Conservation (phyloP, 2,797 vertebrate genomes). For the Lepidocolaptes lacrymiger region DNA sequence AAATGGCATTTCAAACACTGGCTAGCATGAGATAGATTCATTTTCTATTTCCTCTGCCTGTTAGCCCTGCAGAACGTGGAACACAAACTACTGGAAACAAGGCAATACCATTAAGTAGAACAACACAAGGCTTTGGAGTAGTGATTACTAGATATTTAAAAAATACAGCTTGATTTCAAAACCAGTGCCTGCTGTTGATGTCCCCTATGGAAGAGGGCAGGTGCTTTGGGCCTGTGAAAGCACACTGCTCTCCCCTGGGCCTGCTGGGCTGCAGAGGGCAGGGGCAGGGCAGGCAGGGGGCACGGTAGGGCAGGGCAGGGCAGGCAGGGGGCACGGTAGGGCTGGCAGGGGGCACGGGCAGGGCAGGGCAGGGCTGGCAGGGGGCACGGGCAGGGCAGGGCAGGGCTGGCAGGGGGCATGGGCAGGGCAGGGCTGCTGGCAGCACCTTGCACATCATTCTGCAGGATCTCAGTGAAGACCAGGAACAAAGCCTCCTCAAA, state of each 20-base stretch:
- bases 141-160: not conserved
- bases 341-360: not conserved
- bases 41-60: not conserved
- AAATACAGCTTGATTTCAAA: not conserved
- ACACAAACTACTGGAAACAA: not conserved
- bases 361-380: not conserved
- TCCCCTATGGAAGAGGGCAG: not conserved
- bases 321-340: not conserved
- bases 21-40: not conserved
- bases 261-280: not conserved
- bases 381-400: not conserved
- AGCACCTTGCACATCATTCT: conserved; percentile 95
- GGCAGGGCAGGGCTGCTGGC: not conserved
- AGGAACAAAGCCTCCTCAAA: conserved; percentile 98
- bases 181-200: not conserved
- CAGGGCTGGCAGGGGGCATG: not conserved
- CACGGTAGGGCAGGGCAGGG: not conserved
- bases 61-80: not conserved
- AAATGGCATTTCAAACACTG: not conserved
- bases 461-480: conserved; percentile 97
- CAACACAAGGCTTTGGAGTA: not conserved
- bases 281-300: not conserved
- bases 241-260: not conserved
- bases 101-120: not conserved
- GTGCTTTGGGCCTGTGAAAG: not conserved